These are phyloP conservation scores for Kuschelorhynchus macadamiae DNA, from an alignment of 2,888 invertebrate species.

Conservation along the genomic window DNA sequence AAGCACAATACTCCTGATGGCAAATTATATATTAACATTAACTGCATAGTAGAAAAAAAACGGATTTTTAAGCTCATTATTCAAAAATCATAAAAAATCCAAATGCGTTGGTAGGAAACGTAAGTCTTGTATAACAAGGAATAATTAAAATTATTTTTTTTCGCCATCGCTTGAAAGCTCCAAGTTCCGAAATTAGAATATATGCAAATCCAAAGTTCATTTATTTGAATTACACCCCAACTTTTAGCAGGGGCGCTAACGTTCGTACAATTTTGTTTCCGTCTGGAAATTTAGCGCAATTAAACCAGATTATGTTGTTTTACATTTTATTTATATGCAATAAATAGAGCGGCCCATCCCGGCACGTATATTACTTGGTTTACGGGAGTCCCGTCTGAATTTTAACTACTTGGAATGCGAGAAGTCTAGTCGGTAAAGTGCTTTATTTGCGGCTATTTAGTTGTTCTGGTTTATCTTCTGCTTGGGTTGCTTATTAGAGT, in stretches of 20 bases:
- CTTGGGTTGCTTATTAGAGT: neutral
- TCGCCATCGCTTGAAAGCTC: neutral
- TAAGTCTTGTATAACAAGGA: too few relatives aligned
- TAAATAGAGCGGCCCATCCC: conserved; percentile 33
- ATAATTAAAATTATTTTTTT: conserved; percentile 3
- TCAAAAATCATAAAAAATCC: too few relatives aligned
- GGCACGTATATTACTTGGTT: conserved; percentile 39
- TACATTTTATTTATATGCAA: conserved; percentile 45
- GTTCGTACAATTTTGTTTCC: conserved; percentile 24
- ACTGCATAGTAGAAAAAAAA: too few relatives aligned
- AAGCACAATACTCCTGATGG: too few relatives aligned
- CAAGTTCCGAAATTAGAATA: conserved; percentile 11
- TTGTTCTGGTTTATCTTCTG: conserved; percentile 7
- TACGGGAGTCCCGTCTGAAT: conserved; percentile 30
- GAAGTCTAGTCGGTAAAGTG: conserved; percentile 27
- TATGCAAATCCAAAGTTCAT: conserved; percentile 31
- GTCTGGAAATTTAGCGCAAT: conserved; percentile 42
- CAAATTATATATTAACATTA: too few relatives aligned
- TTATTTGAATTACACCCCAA: conserved; percentile 27
- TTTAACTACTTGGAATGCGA: conserved; percentile 35
- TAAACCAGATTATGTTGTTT: conserved; percentile 46
- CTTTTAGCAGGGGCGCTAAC: conserved; percentile 32
- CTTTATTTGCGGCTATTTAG: conserved; percentile 31
- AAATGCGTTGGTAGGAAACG: too few relatives aligned
- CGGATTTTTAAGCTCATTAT: too few relatives aligned